Conservation (phyloP, 2,113 vertebrate species). For the Nymphicus hollandicus region DNA sequence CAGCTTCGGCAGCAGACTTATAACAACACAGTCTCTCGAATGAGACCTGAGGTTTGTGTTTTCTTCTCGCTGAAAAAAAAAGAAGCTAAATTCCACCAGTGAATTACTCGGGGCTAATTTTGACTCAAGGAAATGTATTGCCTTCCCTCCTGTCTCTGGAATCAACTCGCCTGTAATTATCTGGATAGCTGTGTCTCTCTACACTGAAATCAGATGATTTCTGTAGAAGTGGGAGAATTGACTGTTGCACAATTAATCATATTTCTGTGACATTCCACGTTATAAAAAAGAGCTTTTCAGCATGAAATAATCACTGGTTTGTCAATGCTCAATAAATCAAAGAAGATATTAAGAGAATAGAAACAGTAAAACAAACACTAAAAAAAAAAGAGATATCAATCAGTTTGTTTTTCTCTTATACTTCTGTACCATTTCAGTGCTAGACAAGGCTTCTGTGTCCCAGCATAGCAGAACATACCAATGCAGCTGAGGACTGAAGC, state of each 20-base stretch:
- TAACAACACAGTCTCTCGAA: not conserved
- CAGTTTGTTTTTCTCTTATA: not conserved
- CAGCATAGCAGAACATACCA: not conserved
- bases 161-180: conserved; percentile 52
- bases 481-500: not conserved
- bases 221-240: conserved; percentile 31
- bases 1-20: not conserved
- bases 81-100: not conserved
- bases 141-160: conserved; percentile 45
- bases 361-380: conserved; percentile 31
- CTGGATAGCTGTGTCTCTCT: conserved; percentile 49
- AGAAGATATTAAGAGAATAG: not conserved
- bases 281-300: conserved; percentile 29
- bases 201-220: conserved; percentile 56
- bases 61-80: conserved; percentile 7
- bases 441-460: not conserved
- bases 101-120: conserved; percentile 53
- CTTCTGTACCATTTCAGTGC: not conserved
- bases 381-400: not conserved
- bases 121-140: conserved; percentile 59
- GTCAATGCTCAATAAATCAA: conserved; percentile 13
- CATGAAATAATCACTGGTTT: conserved; percentile 1
- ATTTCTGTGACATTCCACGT: conserved; percentile 25
- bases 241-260: conserved; percentile 30
- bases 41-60: not conserved